Conservation (phyloP, 2,888 invertebrate genomes). For the Sinohyriopsis cumingii region DNA sequence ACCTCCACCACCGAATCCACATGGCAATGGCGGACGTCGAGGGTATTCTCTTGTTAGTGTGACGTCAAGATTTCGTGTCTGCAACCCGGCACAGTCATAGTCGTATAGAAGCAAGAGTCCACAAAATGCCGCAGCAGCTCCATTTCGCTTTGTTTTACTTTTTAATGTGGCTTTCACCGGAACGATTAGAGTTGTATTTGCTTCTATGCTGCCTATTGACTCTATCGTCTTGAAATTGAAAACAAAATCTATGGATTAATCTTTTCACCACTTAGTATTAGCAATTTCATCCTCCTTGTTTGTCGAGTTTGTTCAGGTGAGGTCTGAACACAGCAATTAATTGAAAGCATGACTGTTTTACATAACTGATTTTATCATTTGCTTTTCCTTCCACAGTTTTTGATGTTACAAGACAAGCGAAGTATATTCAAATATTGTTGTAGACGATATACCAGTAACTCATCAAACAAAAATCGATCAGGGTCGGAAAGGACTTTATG, state of each 20-base stretch:
- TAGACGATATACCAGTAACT: too few species aligned
- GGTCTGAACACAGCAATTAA: too few species aligned
- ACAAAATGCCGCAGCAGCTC: conserved; percentile 11
- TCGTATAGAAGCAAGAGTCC: conserved; percentile 28
- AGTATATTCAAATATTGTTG: too few species aligned
- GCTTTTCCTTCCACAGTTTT: too few species aligned
- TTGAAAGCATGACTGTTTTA: too few species aligned
- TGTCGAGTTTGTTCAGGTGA: too few species aligned
- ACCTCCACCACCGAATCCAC: conserved; percentile 14
- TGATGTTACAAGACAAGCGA: too few species aligned
- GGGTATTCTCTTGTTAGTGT: conserved; percentile 27
- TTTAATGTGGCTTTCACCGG: conserved; percentile 30
- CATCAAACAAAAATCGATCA: too few species aligned
- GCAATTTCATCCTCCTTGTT: too few species aligned
- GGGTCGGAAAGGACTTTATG: neutral
- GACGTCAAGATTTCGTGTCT: conserved; percentile 16
- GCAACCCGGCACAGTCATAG: conserved; percentile 24
- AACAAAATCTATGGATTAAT: neutral
- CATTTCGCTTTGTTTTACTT: conserved; percentile 14
- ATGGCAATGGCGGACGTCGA: conserved; percentile 27
- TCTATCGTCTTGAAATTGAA: conserved; percentile 12
- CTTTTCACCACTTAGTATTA: too few species aligned
- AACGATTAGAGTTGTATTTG: conserved; percentile 31
- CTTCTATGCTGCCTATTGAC: conserved; percentile 27
- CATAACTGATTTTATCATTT: too few species aligned